Percentiles rank a stretch among this genome's conserved stretches.
Conservation (phyloP, 2,888 invertebrate genomes). For the Andrena camellia region DNA sequence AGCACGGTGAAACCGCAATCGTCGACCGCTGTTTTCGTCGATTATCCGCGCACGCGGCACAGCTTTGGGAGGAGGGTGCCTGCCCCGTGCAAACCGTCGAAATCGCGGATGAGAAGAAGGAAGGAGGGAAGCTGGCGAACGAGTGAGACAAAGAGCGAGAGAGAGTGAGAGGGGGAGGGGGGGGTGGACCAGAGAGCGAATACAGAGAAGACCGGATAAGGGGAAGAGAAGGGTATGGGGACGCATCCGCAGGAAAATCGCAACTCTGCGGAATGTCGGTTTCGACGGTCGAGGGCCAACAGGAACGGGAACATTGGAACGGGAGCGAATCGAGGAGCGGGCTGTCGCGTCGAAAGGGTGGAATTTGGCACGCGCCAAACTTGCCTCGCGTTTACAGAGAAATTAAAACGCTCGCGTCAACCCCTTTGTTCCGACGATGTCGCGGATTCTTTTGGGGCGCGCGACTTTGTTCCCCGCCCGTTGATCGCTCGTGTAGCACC, state of each 20-base stretch:
- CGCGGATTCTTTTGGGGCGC: constrained; percentile 19
- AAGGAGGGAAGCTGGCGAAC: neutral
- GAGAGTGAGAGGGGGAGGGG: constrained; percentile 26
- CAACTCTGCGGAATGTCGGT: constrained; percentile 66
- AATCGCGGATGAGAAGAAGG: constrained; percentile 19
- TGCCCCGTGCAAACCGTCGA: constrained; percentile 2
- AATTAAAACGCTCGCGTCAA: constrained; percentile 65
- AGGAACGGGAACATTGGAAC: neutral
- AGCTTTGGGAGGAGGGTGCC: constrained; percentile 11
- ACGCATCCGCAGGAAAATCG: constrained; percentile 66
- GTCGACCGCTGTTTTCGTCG: constrained; percentile 75
- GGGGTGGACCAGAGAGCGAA: neutral
- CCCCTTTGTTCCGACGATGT: constrained; percentile 48
- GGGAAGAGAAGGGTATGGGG: constrained; percentile 25
- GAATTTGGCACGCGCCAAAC: constrained; percentile 78
- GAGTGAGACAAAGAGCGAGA: constrained; percentile 4
- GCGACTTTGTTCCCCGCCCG: neutral
- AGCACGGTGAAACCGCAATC: constrained; percentile 66
- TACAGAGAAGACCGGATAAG: constrained; percentile 1
- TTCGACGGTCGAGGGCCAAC: constrained; percentile 58
- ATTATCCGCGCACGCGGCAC: constrained; percentile 38
- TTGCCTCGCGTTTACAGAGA: constrained; percentile 76
- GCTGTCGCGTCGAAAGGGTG: constrained; percentile 49
- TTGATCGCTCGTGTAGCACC: too few relatives aligned
- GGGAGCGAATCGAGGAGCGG: constrained; percentile 38